Evolutionary conservation across 2,113 vertebrate genomes (phyloP).

Genomic region (Lophochroa leadbeateri): DNA sequence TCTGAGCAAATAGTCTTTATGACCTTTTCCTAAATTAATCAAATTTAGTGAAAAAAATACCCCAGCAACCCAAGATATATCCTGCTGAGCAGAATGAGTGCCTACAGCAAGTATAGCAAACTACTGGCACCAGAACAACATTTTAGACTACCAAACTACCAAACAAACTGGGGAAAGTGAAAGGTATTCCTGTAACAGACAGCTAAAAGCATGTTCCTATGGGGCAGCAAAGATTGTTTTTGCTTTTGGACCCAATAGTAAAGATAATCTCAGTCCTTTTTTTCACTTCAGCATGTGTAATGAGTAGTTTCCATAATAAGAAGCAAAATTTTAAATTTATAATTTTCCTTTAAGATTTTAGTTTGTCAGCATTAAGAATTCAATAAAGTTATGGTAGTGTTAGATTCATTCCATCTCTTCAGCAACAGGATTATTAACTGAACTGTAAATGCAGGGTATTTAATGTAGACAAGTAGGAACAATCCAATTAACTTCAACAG

Average conservation of each 20-base stretch:
- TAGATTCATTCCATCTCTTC: neutral
- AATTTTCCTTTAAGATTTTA: neutral
- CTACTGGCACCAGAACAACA: neutral
- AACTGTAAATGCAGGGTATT: neutral
- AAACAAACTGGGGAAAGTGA: neutral
- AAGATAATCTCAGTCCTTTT: neutral
- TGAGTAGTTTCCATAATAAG: neutral
- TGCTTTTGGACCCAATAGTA: neutral
- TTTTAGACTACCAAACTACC: neutral
- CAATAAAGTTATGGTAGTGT: neutral
- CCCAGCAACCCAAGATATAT: neutral
- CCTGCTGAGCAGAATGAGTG: neutral
- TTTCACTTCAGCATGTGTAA: neutral
- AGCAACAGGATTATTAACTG: neutral
- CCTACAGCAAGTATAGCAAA: neutral
- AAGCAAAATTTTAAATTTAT: neutral
- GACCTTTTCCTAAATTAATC: neutral
- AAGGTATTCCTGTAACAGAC: neutral
- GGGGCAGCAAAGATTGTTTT: neutral
- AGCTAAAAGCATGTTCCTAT: neutral
- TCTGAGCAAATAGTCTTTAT: neutral
- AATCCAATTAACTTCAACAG: conserved; percentile 18
- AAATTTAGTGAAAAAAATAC: neutral
- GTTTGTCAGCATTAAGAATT: neutral
- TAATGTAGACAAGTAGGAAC: neutral